Base-by-base conservation (phyloP, 35 echinoderm and acorn worm species). In the Amphiura filiformis region DNA sequence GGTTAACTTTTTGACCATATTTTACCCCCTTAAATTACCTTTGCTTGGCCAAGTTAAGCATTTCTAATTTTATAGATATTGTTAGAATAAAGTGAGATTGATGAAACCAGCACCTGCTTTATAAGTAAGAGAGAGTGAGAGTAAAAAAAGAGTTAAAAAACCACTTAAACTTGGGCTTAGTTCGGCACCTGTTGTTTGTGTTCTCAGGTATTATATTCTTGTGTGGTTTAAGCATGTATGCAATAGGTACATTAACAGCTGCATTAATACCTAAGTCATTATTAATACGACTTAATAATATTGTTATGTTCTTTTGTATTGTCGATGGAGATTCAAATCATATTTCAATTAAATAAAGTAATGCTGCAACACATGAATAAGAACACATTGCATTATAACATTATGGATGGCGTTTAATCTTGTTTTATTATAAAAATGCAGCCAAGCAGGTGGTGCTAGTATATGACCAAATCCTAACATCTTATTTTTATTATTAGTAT, bases 221-320 rank as follows among this genome's bases (percentile, higher is more conserved):
- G 61, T 70, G 61, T 70, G 61, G 61, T 70, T 70, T 70, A 18
- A 70, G 61, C 26, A 70, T 23, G 26, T 30, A 11, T 70, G 2
- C 1, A 70, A 70, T 70, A n/a, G 26, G 61, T 26, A 70, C 61
- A 70, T 70, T 70, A 70, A 70, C 61, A 70, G 61, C 61, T 70
- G 61, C 7, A 70, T 70, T 70, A 70, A 70, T 70, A 70, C 61
- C 28, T 15, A 70, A 70, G 61, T 70, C 61, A 70, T 70, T 70
- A 70, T 3, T 70, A 70, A 70, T 70, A 70, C 61, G 61, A 70
- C 61, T 70, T n/a, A 15, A 15, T 23, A 47, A 26, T 70, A 70
- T 70, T 70, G 61, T 70, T 70, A 70, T 70, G 61, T 70, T 70
- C 61, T n/a, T n/a, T 70, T 70, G 9, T 15, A 11, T 13, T 70